These are phyloP conservation scores for Chloebia gouldiae DNA, from an alignment of 2,113 vertebrate species.

Conservation along the genomic window DNA sequence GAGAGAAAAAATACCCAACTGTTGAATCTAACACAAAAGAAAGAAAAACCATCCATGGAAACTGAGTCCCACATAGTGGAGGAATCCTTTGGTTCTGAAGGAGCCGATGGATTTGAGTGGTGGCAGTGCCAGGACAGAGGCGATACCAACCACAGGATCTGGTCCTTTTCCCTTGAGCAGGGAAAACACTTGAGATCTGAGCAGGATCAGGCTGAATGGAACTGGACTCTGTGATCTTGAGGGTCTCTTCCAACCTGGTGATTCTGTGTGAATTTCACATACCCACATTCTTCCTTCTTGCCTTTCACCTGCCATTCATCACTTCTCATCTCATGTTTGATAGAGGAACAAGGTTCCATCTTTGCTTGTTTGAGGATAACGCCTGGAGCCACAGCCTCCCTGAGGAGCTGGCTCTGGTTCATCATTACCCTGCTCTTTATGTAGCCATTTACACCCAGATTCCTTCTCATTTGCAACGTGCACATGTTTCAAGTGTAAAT, in stretches of 20 bases:
- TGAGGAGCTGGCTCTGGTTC: not conserved
- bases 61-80: not conserved
- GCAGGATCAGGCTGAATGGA: not conserved
- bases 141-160: not conserved
- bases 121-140: not conserved
- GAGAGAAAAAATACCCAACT: not conserved
- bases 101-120: not conserved
- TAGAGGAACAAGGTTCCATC: not conserved
- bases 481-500: not conserved
- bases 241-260: not conserved
- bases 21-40: not conserved
- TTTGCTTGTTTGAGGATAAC: not conserved
- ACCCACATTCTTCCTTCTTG: not conserved
- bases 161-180: not conserved
- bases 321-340: not conserved
- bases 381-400: rapidly evolving
- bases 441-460: not conserved
- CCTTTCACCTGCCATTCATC: not conserved
- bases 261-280: not conserved
- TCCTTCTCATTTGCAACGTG: rapidly evolving
- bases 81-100: not conserved
- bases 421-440: not conserved
- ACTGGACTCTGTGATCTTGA: not conserved
- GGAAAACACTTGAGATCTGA: not conserved
- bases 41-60: not conserved